phyloP scores from a whole-genome alignment of 1,140 invertebrate genomes.

The Camponotus pennsylvanicus region DNA sequence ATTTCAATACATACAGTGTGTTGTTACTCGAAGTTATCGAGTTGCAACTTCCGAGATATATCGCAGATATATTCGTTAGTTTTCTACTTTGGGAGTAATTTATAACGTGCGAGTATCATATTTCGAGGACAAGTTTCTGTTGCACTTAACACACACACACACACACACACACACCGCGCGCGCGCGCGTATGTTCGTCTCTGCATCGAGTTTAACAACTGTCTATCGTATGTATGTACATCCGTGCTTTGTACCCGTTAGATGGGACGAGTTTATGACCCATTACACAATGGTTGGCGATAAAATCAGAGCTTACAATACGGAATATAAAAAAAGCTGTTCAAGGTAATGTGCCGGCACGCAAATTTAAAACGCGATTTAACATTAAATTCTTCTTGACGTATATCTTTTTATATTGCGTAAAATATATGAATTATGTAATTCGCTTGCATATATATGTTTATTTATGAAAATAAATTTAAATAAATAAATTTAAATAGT shows the following conservation, averaged over 20 bases:
- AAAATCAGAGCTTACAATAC: conserved; percentile 32
- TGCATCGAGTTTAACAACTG: conserved; percentile 32
- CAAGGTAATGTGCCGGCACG: not conserved
- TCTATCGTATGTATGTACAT: conserved; percentile 9
- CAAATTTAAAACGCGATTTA: not conserved
- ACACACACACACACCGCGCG: too few relatives aligned
- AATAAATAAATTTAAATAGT: too few relatives aligned
- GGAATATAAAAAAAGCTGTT: conserved; percentile 8
- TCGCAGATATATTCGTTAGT: not conserved
- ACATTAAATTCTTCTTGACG: not conserved
- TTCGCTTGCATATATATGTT: not conserved
- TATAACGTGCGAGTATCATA: not conserved
- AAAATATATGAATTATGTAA: too few relatives aligned
- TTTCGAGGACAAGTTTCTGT: conserved; percentile 11
- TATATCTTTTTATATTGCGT: not conserved
- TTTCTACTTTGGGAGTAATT: not conserved
- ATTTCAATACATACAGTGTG: not conserved
- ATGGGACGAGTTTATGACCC: conserved; percentile 32
- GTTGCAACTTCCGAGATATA: not conserved
- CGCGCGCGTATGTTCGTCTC: not conserved
- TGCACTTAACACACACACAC: not conserved
- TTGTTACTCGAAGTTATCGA: not conserved
- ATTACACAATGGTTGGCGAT: conserved; percentile 47
- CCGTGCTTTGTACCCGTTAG: conserved; percentile 21
- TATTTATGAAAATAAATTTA: too few relatives aligned